phyloP scores from a whole-genome alignment of 2,888 invertebrate genomes.

The Stramonita haemastoma region DNA sequence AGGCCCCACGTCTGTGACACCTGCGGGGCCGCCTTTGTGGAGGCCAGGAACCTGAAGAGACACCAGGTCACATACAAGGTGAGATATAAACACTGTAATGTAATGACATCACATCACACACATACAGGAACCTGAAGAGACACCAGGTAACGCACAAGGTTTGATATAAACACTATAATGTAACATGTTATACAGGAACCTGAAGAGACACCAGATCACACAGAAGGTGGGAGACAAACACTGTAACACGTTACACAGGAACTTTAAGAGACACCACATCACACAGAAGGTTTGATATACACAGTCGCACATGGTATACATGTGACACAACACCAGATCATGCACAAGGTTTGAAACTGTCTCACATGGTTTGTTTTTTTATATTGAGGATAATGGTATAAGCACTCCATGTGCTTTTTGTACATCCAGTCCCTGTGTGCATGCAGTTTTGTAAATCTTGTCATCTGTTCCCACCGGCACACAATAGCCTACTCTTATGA shows the following conservation, averaged over 20 bases:
- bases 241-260: no score
- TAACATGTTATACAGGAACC: no score
- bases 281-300: background rate
- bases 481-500: no score
- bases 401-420: no score
- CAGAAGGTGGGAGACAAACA: background rate
- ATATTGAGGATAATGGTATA: no score
- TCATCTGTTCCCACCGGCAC: no score
- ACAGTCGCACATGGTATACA: no score
- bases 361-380: no score
- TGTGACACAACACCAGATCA: background rate
- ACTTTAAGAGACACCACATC: background rate
- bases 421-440: no score
- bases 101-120: no score
- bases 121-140: background rate
- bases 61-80: slow-evolving; percentile 1
- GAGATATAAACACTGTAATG: no score
- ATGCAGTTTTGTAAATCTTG: no score
- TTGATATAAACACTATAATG: background rate
- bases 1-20: background rate
- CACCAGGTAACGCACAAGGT: slow-evolving; percentile 23
- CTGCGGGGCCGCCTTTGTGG: slow-evolving; percentile 5
- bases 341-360: background rate
- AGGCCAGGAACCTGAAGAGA: slow-evolving; percentile 7
- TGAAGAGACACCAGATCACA: slow-evolving; percentile 7